phyloP scores from a whole-genome alignment of 2,888 invertebrate genomes.

The Brachycybe producta region DNA sequence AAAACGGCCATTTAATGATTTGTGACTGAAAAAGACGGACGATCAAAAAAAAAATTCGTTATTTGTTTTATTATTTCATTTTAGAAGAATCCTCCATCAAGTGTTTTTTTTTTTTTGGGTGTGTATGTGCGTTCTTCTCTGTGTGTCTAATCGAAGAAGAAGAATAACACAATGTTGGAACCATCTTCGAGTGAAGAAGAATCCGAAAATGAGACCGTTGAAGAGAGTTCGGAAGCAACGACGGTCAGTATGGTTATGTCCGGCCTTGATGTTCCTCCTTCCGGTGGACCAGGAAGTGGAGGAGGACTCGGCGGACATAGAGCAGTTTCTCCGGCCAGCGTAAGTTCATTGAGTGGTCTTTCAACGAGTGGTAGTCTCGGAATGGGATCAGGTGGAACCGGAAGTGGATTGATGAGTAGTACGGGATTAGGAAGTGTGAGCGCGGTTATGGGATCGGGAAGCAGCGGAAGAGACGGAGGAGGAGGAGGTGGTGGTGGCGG shows the following conservation, averaged over 20 bases:
- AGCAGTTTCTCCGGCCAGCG: conserved; percentile 29
- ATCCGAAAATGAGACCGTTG: conserved; percentile 35
- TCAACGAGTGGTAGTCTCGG: conserved; percentile 28
- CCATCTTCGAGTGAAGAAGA: conserved; percentile 41
- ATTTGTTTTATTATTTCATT: too few species aligned
- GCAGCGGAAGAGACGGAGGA: conserved; percentile 17
- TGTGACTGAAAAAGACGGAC: too few species aligned
- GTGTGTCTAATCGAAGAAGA: too few species aligned
- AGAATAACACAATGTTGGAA: conserved; percentile 35
- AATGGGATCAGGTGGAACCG: conserved; percentile 19
- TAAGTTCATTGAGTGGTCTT: conserved; percentile 28
- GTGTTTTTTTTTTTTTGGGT: too few species aligned
- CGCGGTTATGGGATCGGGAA: conserved; percentile 21
- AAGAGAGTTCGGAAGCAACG: conserved; percentile 30
- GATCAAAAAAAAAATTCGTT: too few species aligned
- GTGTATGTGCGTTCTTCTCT: too few species aligned
- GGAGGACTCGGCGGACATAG: conserved; percentile 14
- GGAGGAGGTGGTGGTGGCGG: neutral
- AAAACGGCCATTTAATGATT: too few species aligned
- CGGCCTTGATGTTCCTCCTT: conserved; percentile 19
- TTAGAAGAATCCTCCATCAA: too few species aligned
- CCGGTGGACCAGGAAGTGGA: neutral
- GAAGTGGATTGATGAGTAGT: conserved; percentile 20
- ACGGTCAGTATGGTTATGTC: conserved; percentile 20
- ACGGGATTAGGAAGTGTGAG: conserved; percentile 20